These are phyloP conservation scores for Pseudanteris insignis DNA, from an alignment of 2,888 invertebrate genomes.

Conservation along the genomic window DNA sequence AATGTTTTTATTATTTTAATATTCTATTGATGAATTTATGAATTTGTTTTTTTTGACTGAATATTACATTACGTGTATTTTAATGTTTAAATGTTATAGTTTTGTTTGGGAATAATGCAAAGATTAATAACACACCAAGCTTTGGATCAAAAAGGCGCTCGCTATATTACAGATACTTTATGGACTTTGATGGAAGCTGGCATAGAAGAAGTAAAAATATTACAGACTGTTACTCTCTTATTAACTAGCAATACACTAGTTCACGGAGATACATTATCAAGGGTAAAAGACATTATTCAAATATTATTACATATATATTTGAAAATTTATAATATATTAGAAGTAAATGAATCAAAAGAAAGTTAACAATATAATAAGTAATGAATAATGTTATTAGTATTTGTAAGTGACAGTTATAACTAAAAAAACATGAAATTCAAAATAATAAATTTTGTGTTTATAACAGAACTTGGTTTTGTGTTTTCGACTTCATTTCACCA, in stretches of 20 bases:
- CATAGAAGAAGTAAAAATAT: conserved; percentile 92
- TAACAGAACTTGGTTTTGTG: conserved; percentile 89
- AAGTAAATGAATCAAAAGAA: too few relatives aligned
- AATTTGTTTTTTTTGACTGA: too few relatives aligned
- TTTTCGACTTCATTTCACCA: conserved; percentile 94
- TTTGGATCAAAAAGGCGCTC: conserved; percentile 90
- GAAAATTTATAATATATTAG: too few relatives aligned
- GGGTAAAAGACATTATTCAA: too few relatives aligned
- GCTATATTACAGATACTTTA: conserved; percentile 91
- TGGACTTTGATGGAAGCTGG: conserved; percentile 95
- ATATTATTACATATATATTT: too few relatives aligned
- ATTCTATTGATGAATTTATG: neutral
- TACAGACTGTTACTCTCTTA: conserved; percentile 93
- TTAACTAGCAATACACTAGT: conserved; percentile 96
- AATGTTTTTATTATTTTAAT: neutral
- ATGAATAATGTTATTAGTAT: too few relatives aligned
- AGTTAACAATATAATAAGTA: too few relatives aligned
- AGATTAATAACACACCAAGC: conserved; percentile 90
- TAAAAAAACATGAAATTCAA: too few relatives aligned
- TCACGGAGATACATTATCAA: conserved; percentile 92
- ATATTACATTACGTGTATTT: too few relatives aligned
- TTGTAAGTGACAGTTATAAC: too few relatives aligned
- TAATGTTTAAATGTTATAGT: too few relatives aligned
- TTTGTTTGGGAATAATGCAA: conserved; percentile 93
- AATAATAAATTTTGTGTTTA: too few relatives aligned